Base-by-base conservation (phyloP, 2,113 vertebrate species). In the Petaurus breviceps region DNA sequence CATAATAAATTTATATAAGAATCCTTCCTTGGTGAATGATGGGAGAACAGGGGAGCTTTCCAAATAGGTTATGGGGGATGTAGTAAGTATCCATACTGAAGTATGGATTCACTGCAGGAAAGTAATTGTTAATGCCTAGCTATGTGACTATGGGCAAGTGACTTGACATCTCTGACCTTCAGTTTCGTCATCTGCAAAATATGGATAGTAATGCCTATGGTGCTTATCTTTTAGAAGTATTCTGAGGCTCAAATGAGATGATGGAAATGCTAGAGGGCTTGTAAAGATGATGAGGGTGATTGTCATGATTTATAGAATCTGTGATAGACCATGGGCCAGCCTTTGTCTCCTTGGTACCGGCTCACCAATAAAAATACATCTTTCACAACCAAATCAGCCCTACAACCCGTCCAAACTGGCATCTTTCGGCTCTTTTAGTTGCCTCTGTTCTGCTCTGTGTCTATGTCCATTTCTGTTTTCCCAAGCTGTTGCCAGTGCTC, bases 401-500 rank as follows among this genome's bases (percentile, higher is more conserved):
- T 9, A 31, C 10, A 16, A 0, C 9, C 19, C 6, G 25, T 23
- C 25, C 0, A 25, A 50, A 11, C 46, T 89, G 5, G 19, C 1
- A 28, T 19, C 61, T 94, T 57, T 84, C 12, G 12, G 47, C 28
- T 68, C 92, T 50, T 51, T 28, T 57, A 92, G 68, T 77, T 77
- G 12, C 57, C 12, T 47, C 6, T 52, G 51, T 61, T 53, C 23
- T 0, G 0, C 1, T 19, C 3, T 26, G 77, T 50, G 54, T 92
- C 68, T 95, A 89, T n/a, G 50, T 91, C 54, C 53, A 24, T 68
- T 89, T 61, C 53, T 24, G 91, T 90, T 89, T 96, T 22, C 51
- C 92, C 50, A 47, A 19, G 37, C 94, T 93, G 53, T 93, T 93
- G 51, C 11, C 51, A 26, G 12, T 91, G 52, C 28, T 61, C 91